phyloP scores from a whole-genome alignment of 2,888 invertebrate species.

The Apodemia hepburni region DNA sequence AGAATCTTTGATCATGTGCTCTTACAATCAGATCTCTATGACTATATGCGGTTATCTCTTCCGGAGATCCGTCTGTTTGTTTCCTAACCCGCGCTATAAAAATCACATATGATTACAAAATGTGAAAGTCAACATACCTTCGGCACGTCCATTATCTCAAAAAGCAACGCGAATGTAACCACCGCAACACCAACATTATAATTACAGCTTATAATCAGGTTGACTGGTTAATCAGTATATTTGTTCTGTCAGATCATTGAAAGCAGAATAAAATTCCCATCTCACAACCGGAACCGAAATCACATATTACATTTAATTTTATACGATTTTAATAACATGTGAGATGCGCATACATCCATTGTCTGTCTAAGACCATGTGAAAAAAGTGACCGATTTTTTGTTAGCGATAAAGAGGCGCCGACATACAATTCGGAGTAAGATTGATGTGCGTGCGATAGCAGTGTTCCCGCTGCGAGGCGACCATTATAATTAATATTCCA shows the following conservation, averaged over 20 bases:
- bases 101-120: constrained; percentile 1
- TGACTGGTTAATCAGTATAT: constrained; percentile 14
- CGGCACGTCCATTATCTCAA: constrained; percentile 10
- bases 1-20: no score
- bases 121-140: constrained; percentile 7
- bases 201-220: constrained; percentile 12
- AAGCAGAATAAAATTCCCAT: constrained; percentile 65
- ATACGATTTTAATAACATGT: constrained; percentile 79
- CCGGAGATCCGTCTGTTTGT: no score
- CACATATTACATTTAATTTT: constrained; percentile 79
- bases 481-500: constrained; percentile 68
- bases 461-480: constrained; percentile 55
- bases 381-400: constrained; percentile 65
- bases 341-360: constrained; percentile 62
- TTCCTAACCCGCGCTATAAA: no score
- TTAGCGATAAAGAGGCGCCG: constrained; percentile 75
- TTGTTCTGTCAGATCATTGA: constrained; percentile 26
- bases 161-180: constrained; percentile 7
- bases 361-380: constrained; percentile 67
- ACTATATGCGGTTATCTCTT: no score
- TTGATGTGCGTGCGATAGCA: constrained; percentile 65
- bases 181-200: not conserved
- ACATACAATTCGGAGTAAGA: constrained; percentile 64
- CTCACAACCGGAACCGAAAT: constrained; percentile 73
- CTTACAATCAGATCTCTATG: no score